phyloP scores from a whole-genome alignment of 2,888 invertebrate species.

The Chloroclystis v-ata region DNA sequence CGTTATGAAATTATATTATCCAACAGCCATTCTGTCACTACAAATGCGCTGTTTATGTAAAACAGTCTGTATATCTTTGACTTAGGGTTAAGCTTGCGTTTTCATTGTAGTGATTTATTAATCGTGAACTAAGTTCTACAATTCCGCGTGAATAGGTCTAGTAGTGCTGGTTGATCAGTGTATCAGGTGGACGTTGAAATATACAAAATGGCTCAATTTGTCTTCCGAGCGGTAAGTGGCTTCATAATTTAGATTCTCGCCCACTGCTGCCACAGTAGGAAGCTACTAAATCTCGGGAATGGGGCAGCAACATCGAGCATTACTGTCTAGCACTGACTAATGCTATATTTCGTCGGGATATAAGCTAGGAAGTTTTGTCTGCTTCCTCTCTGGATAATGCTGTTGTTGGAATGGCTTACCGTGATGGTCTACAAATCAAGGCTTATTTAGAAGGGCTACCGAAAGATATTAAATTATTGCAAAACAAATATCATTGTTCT shows the following conservation, averaged over 20 bases:
- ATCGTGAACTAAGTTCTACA: neutral
- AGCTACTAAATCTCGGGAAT: constrained; percentile 58
- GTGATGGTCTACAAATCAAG: constrained; percentile 2
- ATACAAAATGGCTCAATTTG: constrained; percentile 63
- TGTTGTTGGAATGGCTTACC: neutral
- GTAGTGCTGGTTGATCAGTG: constrained; percentile 30
- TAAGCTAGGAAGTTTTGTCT: constrained; percentile 18
- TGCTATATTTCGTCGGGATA: constrained; percentile 26
- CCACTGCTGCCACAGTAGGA: constrained; percentile 54
- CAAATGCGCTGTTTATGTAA: constrained; percentile 1
- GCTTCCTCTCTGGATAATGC: neutral
- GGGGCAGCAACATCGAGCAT: constrained; percentile 46
- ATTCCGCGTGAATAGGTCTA: constrained; percentile 10
- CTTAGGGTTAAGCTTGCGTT: neutral
- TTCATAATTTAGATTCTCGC: constrained; percentile 62
- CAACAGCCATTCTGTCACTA: neutral
- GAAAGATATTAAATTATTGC: too few species aligned
- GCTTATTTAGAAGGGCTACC: neutral
- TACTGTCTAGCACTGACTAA: constrained; percentile 42
- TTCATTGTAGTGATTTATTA: neutral
- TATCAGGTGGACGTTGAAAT: constrained; percentile 47
- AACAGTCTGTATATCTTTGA: neutral
- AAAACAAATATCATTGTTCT: too few species aligned
- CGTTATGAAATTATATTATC: constrained; percentile 5
- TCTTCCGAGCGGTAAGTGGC: constrained; percentile 55